These are phyloP conservation scores for Heliconius ethilla DNA, from an alignment of 2,888 invertebrate species.

Conservation along the genomic window DNA sequence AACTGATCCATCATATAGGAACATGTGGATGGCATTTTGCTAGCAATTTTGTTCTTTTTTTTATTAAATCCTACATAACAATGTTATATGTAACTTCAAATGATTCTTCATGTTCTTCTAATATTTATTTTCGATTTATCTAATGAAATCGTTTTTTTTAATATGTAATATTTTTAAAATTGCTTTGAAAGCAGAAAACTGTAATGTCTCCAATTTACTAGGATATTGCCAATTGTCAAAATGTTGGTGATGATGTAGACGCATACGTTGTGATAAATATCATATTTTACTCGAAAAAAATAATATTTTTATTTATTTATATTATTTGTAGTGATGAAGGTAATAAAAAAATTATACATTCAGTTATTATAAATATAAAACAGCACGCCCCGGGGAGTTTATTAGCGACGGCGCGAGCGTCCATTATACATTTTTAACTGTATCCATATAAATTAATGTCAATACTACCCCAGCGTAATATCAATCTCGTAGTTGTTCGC, in stretches of 20 bases:
- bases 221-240: background rate
- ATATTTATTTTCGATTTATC: background rate
- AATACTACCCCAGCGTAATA: slow-evolving; percentile 79
- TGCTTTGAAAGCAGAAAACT: background rate
- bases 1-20: slow-evolving; percentile 64
- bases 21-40: slow-evolving; percentile 26
- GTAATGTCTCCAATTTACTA: background rate
- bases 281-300: background rate
- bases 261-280: background rate
- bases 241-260: background rate
- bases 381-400: slow-evolving; percentile 68
- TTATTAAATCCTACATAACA: background rate
- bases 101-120: background rate
- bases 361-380: slow-evolving; percentile 49
- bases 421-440: slow-evolving; percentile 82
- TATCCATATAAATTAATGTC: slow-evolving; percentile 82
- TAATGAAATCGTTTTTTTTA: background rate
- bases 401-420: slow-evolving; percentile 71
- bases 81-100: background rate
- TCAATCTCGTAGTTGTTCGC: slow-evolving; percentile 81
- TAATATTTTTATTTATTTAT: background rate
- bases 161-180: background rate
- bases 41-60: background rate
- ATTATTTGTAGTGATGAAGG: slow-evolving; percentile 1
- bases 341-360: slow-evolving; percentile 15